Evolutionary conservation across 2,888 invertebrate species (phyloP).

Genomic region (Spodoptera littoralis): DNA sequence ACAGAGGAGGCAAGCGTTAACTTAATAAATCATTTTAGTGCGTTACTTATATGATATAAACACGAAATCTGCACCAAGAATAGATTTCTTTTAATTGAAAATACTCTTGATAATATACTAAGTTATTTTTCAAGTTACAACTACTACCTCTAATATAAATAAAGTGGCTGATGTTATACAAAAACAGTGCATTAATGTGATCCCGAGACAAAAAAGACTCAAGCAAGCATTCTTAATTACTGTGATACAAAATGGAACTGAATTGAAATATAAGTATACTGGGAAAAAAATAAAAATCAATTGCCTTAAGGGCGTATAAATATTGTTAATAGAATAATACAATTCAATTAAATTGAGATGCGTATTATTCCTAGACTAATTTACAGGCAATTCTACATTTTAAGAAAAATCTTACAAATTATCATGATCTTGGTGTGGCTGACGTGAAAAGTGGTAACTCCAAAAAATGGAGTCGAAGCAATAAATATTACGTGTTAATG

Average conservation of each 20-base stretch:
- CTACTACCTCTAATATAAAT: too few relatives aligned
- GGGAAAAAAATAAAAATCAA: slow-evolving; percentile 21
- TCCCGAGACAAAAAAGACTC: slow-evolving; percentile 17
- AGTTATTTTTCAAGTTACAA: too few relatives aligned
- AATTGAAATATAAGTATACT: slow-evolving; percentile 9
- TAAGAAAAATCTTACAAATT: slow-evolving; percentile 6
- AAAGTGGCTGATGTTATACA: slow-evolving; percentile 1
- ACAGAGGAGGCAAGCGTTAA: slow-evolving; percentile 20
- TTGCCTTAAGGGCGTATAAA: background rate
- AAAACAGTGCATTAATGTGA: background rate
- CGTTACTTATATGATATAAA: slow-evolving; percentile 8
- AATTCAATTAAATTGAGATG: too few relatives aligned
- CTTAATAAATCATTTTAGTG: slow-evolving; percentile 23
- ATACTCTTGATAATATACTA: slow-evolving; percentile 1
- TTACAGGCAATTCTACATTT: slow-evolving; percentile 20
- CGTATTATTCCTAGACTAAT: slow-evolving; percentile 5
- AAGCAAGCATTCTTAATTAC: slow-evolving; percentile 14
- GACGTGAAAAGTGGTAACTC: slow-evolving; percentile 7
- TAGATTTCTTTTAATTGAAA: slow-evolving; percentile 8
- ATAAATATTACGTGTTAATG: slow-evolving; percentile 19
- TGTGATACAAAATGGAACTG: background rate
- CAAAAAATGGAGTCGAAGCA: slow-evolving; percentile 13
- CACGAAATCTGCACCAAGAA: slow-evolving; percentile 12
- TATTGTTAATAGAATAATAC: too few relatives aligned
- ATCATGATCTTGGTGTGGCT: slow-evolving; percentile 4